These are phyloP conservation scores for Pheosia gnoma DNA, from an alignment of 2,888 invertebrate species.

Conservation along the genomic window DNA sequence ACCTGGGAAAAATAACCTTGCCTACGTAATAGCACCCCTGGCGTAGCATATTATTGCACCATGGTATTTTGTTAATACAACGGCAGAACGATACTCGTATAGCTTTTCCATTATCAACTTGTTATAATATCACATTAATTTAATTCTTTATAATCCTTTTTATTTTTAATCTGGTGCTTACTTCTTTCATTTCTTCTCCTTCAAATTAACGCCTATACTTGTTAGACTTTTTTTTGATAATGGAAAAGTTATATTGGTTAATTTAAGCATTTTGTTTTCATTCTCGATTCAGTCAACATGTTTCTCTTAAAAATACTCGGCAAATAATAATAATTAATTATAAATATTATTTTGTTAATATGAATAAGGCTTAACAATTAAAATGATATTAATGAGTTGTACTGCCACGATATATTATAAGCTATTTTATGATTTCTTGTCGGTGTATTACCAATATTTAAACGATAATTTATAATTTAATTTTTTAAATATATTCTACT, in stretches of 20 bases:
- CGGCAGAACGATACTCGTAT: background rate
- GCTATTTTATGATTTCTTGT: conserved; percentile 31
- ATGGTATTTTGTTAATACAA: background rate
- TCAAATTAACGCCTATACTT: too few relatives aligned
- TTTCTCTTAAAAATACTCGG: background rate
- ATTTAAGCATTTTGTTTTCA: background rate
- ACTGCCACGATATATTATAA: conserved; percentile 40
- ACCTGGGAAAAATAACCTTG: too few relatives aligned
- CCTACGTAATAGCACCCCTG: too few relatives aligned
- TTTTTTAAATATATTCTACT: conserved; percentile 37
- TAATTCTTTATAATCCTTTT: background rate
- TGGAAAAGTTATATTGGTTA: background rate
- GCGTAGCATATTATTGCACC: too few relatives aligned
- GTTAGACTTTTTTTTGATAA: background rate
- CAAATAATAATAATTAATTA: background rate
- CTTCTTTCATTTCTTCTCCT: background rate
- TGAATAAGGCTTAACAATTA: background rate
- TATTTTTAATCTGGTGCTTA: background rate
- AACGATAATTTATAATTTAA: conserved; percentile 36
- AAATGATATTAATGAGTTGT: conserved; percentile 40
- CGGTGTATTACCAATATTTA: conserved; percentile 36
- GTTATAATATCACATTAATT: background rate
- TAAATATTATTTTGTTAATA: background rate
- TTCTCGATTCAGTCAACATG: background rate
- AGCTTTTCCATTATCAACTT: background rate